phyloP scores from a whole-genome alignment of 2,113 vertebrate species.

The Archocentrus centrarchus region DNA sequence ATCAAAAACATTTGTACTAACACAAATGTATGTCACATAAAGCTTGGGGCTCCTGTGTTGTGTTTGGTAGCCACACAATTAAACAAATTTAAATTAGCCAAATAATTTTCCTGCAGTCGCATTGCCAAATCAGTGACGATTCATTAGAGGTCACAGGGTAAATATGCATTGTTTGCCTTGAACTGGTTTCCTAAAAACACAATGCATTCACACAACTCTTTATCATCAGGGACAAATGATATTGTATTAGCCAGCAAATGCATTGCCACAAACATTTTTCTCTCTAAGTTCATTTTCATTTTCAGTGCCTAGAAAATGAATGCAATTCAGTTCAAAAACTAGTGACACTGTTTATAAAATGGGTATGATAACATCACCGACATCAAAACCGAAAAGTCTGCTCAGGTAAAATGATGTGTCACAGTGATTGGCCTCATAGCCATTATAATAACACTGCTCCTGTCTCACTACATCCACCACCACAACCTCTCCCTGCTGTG shows the following conservation, averaged over 20 bases:
- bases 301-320: background rate
- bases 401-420: background rate
- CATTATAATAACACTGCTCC: background rate
- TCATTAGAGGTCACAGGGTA: background rate
- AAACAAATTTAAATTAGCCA: background rate
- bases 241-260: background rate
- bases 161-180: background rate
- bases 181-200: background rate
- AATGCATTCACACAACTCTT: background rate
- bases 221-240: background rate
- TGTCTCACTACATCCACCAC: background rate
- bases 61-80: fast-evolving
- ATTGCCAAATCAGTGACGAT: fast-evolving
- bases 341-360: background rate
- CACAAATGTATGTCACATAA: background rate
- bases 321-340: background rate
- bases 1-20: background rate
- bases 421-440: background rate
- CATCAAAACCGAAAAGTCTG: background rate
- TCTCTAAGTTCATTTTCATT: background rate
- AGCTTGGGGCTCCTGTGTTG: background rate
- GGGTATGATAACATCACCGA: no score
- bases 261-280: background rate
- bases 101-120: background rate
- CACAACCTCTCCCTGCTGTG: background rate